Base-by-base conservation (phyloP, 2,113 vertebrate species). In the Psephotus haematonotus region DNA sequence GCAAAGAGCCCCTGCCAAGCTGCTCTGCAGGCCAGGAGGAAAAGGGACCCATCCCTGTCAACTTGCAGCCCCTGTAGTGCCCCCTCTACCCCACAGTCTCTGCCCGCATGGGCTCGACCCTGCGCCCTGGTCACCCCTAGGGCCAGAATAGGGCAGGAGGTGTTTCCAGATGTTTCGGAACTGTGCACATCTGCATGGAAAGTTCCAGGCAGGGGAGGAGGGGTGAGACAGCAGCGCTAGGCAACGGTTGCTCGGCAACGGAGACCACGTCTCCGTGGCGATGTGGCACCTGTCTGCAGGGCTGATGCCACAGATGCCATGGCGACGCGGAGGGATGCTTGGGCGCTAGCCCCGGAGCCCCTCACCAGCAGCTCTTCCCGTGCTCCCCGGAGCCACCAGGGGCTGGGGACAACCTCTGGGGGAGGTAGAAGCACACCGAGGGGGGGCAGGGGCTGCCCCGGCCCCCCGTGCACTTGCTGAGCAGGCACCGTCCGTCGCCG, bases 201-300 rank as follows among this genome's bases (percentile, higher is more conserved):
- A 93, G 96, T 94, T 96, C 94, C 86, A 93, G 92, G 43, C 62
- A 2, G 62, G 57, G 64, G 64, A 82, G 81, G 92, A 91, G 74
- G 92, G 91, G 84, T 11, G 49, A 95, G 92, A 85, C 64, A 80
- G 94, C 67, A 85, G 82, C 37, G 69, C 91, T 59, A 90, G 76
- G 93, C 93, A 92, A 93, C 16, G 25, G 94, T 96, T 96, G 95
- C 96, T 63, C 90, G 84, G 96, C 88, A 92, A 95, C 81, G 0
- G 47, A 44, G 70, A 92, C 88, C 84, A 78, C 24, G 1, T 94
- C 89, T 94, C 96, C 8, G 47, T 64, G 82, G 86, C 23, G 25
- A 93, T 93, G 88, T 96, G 96, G 90, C 91, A 95, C 96, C 96
- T 94, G 95, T 95, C 74, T 1, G 85, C 57, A 67, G 33, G 93